Evolutionary conservation across 2,113 vertebrate species (phyloP).

Genomic region (Thalassoma bifasciatum): DNA sequence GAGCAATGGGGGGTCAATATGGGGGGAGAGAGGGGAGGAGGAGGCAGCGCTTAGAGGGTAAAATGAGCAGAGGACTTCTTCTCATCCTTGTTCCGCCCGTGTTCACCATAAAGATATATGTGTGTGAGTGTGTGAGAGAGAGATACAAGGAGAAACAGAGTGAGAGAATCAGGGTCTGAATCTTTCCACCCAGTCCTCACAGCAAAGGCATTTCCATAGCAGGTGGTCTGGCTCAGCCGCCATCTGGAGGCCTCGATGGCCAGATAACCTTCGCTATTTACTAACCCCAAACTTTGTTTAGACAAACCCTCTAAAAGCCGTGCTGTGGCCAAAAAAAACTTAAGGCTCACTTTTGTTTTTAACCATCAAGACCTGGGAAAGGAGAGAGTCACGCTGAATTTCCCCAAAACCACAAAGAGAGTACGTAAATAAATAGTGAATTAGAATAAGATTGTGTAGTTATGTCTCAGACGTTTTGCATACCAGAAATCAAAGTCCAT

Average conservation of each 20-base stretch:
- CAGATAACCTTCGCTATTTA: conserved; percentile 85
- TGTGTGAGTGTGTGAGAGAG: conserved; percentile 28
- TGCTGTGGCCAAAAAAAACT: conserved; percentile 74
- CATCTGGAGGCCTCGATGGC: conserved; percentile 82
- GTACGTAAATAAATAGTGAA: conserved; percentile 78
- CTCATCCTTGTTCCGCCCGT: conserved; percentile 49
- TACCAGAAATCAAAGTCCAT: conserved; percentile 70
- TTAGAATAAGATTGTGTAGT: conserved; percentile 70
- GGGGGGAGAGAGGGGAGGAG: conserved; percentile 15
- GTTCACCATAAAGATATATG: conserved; percentile 48
- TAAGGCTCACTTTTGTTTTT: conserved; percentile 67
- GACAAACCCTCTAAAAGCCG: conserved; percentile 81
- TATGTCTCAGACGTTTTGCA: conserved; percentile 60
- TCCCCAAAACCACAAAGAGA: conserved; percentile 72
- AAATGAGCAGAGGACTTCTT: conserved; percentile 46
- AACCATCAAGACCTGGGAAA: conserved; percentile 75
- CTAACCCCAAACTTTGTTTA: conserved; percentile 84
- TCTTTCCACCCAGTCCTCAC: conserved; percentile 58
- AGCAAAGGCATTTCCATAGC: conserved; percentile 80
- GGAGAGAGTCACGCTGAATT: conserved; percentile 66
- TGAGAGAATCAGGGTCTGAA: conserved; percentile 28
- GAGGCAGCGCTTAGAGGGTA: conserved; percentile 44
- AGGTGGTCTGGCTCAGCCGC: conserved; percentile 83
- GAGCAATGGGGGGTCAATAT: no score
- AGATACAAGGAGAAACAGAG: conserved; percentile 37